Conservation (phyloP, 2,797 vertebrate genomes). For the Anabacerthia variegaticeps region DNA sequence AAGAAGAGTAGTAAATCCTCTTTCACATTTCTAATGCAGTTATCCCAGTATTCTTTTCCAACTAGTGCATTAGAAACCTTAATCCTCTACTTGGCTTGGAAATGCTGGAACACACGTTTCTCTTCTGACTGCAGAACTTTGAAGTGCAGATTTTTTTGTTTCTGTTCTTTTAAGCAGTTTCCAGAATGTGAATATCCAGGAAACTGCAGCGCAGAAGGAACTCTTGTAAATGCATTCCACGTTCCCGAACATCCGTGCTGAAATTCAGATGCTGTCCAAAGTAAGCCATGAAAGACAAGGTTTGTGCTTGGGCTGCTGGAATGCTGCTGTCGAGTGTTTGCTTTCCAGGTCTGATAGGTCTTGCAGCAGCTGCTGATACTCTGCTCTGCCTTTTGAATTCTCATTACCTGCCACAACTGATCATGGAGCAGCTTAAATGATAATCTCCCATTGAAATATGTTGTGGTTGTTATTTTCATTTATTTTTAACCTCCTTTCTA, state of each 20-base stretch:
- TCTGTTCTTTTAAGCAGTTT: constrained; percentile 29
- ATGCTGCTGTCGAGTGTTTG: neutral
- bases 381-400: neutral
- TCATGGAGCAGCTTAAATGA: neutral
- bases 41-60: constrained; percentile 33
- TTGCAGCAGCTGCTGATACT: neutral
- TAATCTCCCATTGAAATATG: neutral
- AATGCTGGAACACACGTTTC: neutral
- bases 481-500: neutral
- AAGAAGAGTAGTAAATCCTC: constrained; percentile 36
- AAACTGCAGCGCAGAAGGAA: neutral
- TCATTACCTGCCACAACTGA: neutral
- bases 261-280: neutral
- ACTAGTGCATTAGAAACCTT: constrained; percentile 24
- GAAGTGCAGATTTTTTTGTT: constrained; percentile 18
- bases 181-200: constrained; percentile 14
- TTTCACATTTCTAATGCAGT: constrained; percentile 35
- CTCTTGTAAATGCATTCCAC: constrained; percentile 23
- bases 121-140: neutral
- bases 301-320: neutral
- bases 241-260: neutral
- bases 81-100: constrained; percentile 25
- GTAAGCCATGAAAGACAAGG: neutral
- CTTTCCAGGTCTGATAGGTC: neutral
- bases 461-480: neutral